A percentile compares a stretch with the other conserved stretches of the same genome.
These are phyloP conservation scores for Gasterosteus nipponicus DNA, from an alignment of 2,113 vertebrate genomes.

Conservation along the genomic window DNA sequence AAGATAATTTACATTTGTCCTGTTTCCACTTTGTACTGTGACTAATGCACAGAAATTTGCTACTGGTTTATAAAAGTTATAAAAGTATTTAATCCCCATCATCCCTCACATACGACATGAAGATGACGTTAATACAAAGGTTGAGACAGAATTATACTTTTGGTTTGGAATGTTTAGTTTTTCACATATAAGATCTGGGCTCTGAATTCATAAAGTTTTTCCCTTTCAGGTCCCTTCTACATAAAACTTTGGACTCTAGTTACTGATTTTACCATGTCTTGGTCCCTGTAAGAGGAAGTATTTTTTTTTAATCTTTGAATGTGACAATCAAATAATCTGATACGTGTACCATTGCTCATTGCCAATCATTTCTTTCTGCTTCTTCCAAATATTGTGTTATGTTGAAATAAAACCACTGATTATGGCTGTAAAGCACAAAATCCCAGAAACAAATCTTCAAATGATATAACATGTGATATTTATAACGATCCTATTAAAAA, in stretches of 20 bases:
- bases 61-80: background rate
- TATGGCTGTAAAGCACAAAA: background rate
- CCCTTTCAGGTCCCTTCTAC: background rate
- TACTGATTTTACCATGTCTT: background rate
- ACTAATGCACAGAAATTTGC: background rate
- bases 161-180: too few relatives aligned
- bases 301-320: background rate
- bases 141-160: background rate
- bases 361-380: background rate
- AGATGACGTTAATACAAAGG: background rate
- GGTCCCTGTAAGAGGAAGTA: background rate
- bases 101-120: background rate
- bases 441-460: background rate
- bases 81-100: background rate
- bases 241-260: background rate
- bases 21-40: background rate
- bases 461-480: background rate
- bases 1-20: background rate
- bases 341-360: background rate
- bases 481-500: background rate
- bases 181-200: background rate
- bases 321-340: background rate
- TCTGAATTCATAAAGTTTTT: background rate
- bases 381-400: background rate
- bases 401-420: background rate